These are phyloP conservation scores for Cheilosia soror DNA, from an alignment of 2,888 invertebrate species.

Conservation along the genomic window DNA sequence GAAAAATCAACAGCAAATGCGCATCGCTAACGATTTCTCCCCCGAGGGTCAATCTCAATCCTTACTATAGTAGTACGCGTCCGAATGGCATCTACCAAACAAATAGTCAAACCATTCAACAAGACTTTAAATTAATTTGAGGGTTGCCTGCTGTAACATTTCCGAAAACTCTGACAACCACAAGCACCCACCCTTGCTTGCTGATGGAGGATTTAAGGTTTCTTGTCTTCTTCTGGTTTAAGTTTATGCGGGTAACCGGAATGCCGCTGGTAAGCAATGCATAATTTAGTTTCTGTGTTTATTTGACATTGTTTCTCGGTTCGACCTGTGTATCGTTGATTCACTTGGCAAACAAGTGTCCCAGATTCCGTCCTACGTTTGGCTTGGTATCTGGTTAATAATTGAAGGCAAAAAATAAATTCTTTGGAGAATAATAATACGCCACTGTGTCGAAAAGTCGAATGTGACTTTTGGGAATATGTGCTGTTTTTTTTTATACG, in stretches of 20 bases:
- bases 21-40: constrained; percentile 49
- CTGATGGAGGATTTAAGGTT: constrained; percentile 15
- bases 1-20: constrained; percentile 50
- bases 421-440: constrained; percentile 58
- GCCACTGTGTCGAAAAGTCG: constrained; percentile 65
- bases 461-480: constrained; percentile 67
- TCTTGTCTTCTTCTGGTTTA: constrained; percentile 14
- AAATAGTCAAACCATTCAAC: constrained; percentile 46
- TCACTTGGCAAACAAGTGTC: constrained; percentile 62
- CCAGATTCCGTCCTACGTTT: constrained; percentile 41
- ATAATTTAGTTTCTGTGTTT: constrained; percentile 63
- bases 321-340: constrained; percentile 36
- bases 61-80: constrained; percentile 12
- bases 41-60: constrained; percentile 33
- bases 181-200: constrained; percentile 32
- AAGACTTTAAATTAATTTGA: constrained; percentile 55
- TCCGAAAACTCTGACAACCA: constrained; percentile 11
- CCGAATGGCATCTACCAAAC: constrained; percentile 29
- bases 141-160: constrained; percentile 30
- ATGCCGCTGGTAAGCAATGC: constrained; percentile 32
- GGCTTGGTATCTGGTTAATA: constrained; percentile 41
- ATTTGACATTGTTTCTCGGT: constrained; percentile 56
- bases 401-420: constrained; percentile 49
- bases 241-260: constrained; percentile 47
- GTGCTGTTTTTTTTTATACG: constrained; percentile 6